Evolutionary conservation across 2,888 invertebrate genomes (phyloP), one percentile per base, ranked within the genome.

Genomic region (Amblyteles armatorius): DNA sequence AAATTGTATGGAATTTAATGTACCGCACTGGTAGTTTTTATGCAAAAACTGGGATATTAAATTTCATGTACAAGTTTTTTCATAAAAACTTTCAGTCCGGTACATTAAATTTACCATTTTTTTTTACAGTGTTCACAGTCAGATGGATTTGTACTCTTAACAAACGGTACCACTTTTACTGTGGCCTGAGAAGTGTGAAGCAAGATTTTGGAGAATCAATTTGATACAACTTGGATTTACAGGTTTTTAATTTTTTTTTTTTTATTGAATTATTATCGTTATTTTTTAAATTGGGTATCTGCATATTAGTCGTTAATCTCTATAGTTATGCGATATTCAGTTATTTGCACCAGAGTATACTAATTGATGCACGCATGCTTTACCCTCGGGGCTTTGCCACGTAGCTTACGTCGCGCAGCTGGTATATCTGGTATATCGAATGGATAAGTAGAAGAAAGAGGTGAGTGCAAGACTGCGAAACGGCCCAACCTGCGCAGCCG

Each of bases 361-460:
- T 74, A 63, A 63, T 74, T 33, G 63, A 65, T 63, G 74, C 48
- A 48, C 29, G 19, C 63, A 29, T 22, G 33, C 19, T 50, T 73
- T 19, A 29, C 2, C 50, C 16, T 16, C 33, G 29, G 63, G 63
- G 63, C 63, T 33, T 63, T 63, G 29, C 29, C 29, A 2, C 63
- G 63, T 33, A 63, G 63, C 48, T 60, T 63, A 63, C 74, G 29
- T 33, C 16, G 74, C n/a, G 63, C 50, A 63, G 48, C 48, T 63
- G 19, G 52, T 33, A n/a, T 63, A 63, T 76, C 74, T 50, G 74
- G 50, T 73, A 60, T 73, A 60, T 73, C 26, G 73, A 63, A 26
- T 48, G 74, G 63, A 76, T 36, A 76, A 65, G 74, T 50, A 36
- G 50, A 50, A 76, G 63, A 50, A 65, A 44, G 74, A 76, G 74